Conservation (phyloP, 2,113 vertebrate species). For the Perognathus longimembris region DNA sequence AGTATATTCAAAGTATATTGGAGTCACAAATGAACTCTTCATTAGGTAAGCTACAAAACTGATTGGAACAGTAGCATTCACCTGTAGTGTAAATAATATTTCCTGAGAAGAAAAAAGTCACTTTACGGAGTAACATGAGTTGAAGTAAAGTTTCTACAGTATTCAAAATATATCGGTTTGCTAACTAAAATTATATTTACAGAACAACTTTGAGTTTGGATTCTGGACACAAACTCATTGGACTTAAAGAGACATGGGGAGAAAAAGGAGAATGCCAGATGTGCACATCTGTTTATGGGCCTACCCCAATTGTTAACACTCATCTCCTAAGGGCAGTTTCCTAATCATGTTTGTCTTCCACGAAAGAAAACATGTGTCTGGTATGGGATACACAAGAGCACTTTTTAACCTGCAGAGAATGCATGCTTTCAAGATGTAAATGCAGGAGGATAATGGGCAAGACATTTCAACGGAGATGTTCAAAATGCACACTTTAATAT, state of each 20-base stretch:
- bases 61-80: not conserved
- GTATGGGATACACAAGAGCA: not conserved
- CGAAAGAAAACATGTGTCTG: not conserved
- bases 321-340: not conserved
- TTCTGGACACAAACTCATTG: not conserved
- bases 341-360: not conserved
- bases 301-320: not conserved
- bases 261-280: not conserved
- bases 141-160: slow-evolving; percentile 36
- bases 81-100: slow-evolving; percentile 31
- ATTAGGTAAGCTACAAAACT: slow-evolving; percentile 63
- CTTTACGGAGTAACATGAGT: slow-evolving; percentile 5
- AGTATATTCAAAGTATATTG: slow-evolving; percentile 65
- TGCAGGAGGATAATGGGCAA: not conserved
- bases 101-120: slow-evolving; percentile 20
- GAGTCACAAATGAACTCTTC: slow-evolving; percentile 56
- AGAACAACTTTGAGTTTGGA: not conserved
- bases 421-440: slow-evolving; percentile 39
- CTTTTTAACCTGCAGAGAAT: not conserved
- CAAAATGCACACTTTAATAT: not conserved
- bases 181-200: slow-evolving; percentile 43
- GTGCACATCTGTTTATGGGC: not conserved
- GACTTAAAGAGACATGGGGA: not conserved
- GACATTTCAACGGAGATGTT: slow-evolving; percentile 3
- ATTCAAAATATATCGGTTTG: slow-evolving; percentile 20